Conservation (phyloP, 2,797 vertebrate species). For the Psittacula echo region DNA sequence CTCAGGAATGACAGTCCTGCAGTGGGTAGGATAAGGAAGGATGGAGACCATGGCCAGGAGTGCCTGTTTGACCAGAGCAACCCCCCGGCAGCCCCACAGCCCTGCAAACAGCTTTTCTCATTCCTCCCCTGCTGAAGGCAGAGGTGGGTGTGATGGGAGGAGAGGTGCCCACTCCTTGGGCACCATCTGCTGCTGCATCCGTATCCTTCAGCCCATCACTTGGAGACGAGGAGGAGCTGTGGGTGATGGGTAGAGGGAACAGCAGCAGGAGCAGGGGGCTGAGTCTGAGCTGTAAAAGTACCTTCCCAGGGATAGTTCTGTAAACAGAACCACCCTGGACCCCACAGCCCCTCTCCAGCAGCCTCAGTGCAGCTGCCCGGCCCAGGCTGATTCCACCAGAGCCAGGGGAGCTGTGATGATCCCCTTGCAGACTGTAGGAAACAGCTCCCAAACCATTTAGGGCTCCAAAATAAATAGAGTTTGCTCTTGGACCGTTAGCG, state of each 20-base stretch:
- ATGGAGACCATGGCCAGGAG: background rate
- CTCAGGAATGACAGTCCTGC: background rate
- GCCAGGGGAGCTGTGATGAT: background rate
- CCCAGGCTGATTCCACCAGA: background rate
- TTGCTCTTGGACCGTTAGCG: background rate
- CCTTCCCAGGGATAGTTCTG: background rate
- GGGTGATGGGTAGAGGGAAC: background rate
- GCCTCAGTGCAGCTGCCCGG: background rate
- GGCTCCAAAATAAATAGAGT: background rate
- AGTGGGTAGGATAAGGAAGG: background rate
- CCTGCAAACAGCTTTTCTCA: background rate
- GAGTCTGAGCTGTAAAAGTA: background rate
- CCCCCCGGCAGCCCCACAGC: background rate
- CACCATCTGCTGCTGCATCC: background rate
- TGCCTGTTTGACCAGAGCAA: background rate
- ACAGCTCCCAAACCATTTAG: background rate
- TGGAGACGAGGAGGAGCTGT: background rate
- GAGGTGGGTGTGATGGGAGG: background rate
- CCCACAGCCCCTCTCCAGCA: background rate
- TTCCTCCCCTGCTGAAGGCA: background rate
- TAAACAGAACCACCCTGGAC: background rate
- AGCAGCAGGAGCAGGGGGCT: background rate
- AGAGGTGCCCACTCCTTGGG: background rate
- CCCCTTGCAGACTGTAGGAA: background rate
- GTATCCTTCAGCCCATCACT: background rate